Conservation (phyloP, 1,140 invertebrate species). For the Aphis craccivora region DNA sequence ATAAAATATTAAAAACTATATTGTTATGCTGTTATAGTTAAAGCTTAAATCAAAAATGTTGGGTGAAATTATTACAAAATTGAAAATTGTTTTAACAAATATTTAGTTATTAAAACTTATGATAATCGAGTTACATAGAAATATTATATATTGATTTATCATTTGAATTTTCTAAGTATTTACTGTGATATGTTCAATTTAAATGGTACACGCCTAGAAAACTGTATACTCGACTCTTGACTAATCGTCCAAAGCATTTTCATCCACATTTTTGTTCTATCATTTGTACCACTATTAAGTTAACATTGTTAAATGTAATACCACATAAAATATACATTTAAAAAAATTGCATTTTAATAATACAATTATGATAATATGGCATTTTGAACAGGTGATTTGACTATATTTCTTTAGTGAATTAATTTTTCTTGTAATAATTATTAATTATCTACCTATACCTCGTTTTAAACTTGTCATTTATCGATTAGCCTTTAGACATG, state of each 20-base stretch:
- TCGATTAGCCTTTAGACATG: neutral
- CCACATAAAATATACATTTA: neutral
- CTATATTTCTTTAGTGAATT: neutral
- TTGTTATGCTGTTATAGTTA: no score
- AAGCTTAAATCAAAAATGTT: no score
- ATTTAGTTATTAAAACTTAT: no score
- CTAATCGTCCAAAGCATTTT: neutral
- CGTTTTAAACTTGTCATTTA: neutral
- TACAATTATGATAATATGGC: neutral
- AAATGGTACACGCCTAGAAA: no score
- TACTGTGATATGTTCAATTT: no score
- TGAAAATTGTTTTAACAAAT: no score
- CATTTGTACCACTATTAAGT: no score
- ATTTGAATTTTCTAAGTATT: neutral
- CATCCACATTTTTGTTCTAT: neutral
- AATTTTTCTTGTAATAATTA: neutral
- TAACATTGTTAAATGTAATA: neutral
- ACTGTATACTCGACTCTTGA: neutral
- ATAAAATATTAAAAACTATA: no score
- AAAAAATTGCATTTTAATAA: neutral
- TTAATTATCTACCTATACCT: neutral
- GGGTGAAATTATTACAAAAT: no score
- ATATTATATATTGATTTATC: neutral
- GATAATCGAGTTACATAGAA: neutral
- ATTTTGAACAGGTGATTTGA: neutral